phyloP scores from a whole-genome alignment of 30 jellyfish, hydroid and myxozoan species.

The Cassiopea andromeda region DNA sequence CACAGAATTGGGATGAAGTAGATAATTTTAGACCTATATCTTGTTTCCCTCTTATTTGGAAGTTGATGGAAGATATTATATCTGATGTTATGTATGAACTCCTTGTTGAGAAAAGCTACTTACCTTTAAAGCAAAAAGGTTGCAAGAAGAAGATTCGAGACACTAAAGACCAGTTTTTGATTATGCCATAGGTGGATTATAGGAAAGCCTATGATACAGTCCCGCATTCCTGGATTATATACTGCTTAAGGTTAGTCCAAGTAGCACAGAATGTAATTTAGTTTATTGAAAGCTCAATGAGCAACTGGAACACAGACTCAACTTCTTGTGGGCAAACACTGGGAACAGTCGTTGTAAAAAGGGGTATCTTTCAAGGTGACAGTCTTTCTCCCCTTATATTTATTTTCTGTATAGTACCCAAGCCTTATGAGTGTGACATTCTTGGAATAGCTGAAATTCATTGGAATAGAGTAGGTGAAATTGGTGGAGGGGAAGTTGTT shows the following conservation, averaged over 20 bases:
- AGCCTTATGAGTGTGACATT: constrained; percentile 8
- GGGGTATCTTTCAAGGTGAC: constrained; percentile 1
- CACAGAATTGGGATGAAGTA: constrained; percentile 12
- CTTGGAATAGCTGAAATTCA: constrained; percentile 25
- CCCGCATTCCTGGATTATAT: constrained; percentile 18
- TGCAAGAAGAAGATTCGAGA: constrained; percentile 25
- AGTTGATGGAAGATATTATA: constrained; percentile 17
- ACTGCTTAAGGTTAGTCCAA: not conserved
- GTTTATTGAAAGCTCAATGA: not conserved
- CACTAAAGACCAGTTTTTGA: constrained; percentile 15
- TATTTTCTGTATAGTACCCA: not conserved
- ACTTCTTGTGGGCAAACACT: not conserved
- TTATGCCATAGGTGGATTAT: constrained; percentile 40
- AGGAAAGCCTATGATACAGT: constrained; percentile 21
- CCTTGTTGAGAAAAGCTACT: not conserved
- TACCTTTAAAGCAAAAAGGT: constrained; percentile 23
- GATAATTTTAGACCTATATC: constrained; percentile 40
- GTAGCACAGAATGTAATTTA: not conserved
- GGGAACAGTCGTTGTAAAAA: not conserved
- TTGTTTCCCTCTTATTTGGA: constrained; percentile 32
- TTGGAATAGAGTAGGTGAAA: constrained; percentile 30
- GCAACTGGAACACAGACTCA: not conserved
- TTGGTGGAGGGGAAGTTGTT: constrained; percentile 17
- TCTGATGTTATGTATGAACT: not conserved
- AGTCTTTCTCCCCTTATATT: not conserved